phyloP scores from a whole-genome alignment of 2,113 vertebrate genomes.

The Panurus biarmicus region DNA sequence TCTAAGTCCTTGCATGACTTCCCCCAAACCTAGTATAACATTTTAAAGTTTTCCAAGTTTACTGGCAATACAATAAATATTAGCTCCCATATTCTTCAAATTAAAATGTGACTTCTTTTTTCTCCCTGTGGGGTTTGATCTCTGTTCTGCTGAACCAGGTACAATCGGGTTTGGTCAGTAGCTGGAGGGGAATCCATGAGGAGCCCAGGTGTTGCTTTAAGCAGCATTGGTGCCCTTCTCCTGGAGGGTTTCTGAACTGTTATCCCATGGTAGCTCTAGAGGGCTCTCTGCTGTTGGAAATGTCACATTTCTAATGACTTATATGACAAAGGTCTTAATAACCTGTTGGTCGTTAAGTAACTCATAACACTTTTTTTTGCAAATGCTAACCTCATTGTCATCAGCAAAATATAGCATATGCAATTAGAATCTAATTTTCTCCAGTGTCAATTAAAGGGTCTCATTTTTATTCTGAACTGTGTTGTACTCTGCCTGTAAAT shows the following conservation, averaged over 20 bases:
- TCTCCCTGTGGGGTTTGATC: neutral
- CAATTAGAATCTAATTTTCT: constrained; percentile 22
- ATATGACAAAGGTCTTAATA: neutral
- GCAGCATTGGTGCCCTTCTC: neutral
- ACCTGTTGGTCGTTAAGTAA: constrained; percentile 13
- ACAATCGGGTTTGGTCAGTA: neutral
- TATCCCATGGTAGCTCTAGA: constrained; percentile 44
- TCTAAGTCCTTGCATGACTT: neutral
- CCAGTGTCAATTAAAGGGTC: neutral
- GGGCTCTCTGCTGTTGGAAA: constrained; percentile 62
- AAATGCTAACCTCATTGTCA: neutral
- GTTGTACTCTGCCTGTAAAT: neutral
- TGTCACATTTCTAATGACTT: neutral
- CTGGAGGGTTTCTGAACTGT: neutral
- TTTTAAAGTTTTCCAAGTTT: neutral
- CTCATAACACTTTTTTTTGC: neutral
- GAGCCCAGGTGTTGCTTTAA: neutral
- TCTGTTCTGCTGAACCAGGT: neutral
- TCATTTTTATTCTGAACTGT: neutral
- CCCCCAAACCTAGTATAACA: neutral
- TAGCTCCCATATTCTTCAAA: neutral
- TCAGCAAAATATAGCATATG: neutral
- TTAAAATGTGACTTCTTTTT: neutral
- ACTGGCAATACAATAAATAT: neutral
- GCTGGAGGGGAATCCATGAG: neutral